phyloP scores from a whole-genome alignment of 92 coral and sea anemone species.

The Muricea muricata region DNA sequence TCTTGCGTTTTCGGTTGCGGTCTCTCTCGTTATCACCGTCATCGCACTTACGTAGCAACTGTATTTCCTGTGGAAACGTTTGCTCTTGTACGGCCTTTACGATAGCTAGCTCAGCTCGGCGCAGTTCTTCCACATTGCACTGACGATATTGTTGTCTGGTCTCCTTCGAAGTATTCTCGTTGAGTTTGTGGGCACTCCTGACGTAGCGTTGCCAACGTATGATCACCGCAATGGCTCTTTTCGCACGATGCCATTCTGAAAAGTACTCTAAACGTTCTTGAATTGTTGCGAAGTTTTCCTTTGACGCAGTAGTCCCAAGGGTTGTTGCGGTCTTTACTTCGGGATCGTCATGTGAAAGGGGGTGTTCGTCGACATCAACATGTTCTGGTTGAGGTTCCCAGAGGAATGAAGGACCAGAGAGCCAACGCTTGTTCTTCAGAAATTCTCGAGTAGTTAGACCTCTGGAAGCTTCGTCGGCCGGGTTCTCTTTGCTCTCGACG shows the following conservation, averaged over 20 bases:
- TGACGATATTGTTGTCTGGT: neutral
- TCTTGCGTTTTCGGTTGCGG: neutral
- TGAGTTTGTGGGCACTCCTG: too few species aligned
- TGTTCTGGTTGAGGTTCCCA: slow-evolving; percentile 30
- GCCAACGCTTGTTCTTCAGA: slow-evolving; percentile 22
- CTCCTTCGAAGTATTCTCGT: neutral
- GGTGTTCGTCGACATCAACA: neutral
- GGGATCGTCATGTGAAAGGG: slow-evolving; percentile 25
- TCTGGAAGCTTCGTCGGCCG: slow-evolving; percentile 58
- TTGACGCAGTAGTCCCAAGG: neutral
- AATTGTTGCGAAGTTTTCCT: neutral
- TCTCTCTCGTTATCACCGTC: neutral
- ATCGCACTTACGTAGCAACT: neutral
- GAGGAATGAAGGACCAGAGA: slow-evolving; percentile 48
- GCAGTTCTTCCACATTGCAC: slow-evolving; percentile 41
- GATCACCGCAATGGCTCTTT: neutral
- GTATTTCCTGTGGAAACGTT: slow-evolving; percentile 31
- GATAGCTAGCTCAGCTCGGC: slow-evolving; percentile 37
- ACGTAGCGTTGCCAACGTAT: neutral
- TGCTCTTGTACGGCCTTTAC: slow-evolving; percentile 43
- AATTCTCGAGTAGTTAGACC: slow-evolving; percentile 31
- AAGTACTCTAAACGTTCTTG: neutral
- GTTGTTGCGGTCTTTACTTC: slow-evolving; percentile 8
- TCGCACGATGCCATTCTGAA: slow-evolving; percentile 3
- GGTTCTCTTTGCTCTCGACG: slow-evolving; percentile 40